These are phyloP conservation scores for Danaus melanippus DNA, from an alignment of 1,140 invertebrate genomes.

Conservation along the genomic window DNA sequence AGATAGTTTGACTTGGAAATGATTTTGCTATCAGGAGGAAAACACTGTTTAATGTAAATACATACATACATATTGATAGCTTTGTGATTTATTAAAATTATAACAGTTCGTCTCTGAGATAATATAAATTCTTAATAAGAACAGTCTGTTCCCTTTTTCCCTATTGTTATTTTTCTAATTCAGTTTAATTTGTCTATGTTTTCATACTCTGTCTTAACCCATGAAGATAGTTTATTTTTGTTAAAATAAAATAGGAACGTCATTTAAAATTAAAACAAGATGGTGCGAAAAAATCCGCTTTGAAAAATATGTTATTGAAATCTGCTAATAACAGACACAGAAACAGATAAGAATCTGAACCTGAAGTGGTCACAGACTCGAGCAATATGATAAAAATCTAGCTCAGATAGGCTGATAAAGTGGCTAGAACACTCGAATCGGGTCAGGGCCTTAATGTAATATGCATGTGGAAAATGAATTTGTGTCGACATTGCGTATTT, in stretches of 20 bases:
- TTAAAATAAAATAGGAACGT: too few relatives aligned
- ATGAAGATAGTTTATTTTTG: too few relatives aligned
- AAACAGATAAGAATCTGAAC: conserved; percentile 36
- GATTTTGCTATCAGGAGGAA: conserved; percentile 34
- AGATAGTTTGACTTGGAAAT: conserved; percentile 17
- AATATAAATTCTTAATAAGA: too few relatives aligned
- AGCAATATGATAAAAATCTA: conserved; percentile 36
- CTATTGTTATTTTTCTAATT: too few relatives aligned
- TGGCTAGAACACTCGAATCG: conserved; percentile 40
- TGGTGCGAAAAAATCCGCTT: too few relatives aligned
- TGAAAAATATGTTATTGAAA: conserved; percentile 4
- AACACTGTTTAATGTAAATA: too few relatives aligned
- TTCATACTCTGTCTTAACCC: neutral
- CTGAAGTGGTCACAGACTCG: conserved; percentile 32
- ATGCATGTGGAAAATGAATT: conserved; percentile 22
- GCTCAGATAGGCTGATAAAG: conserved; percentile 45
- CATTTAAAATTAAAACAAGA: too few relatives aligned
- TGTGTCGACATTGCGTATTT: conserved; percentile 24
- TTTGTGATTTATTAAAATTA: neutral
- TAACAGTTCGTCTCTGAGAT: conserved; percentile 4
- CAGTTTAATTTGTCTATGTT: conserved; percentile 9
- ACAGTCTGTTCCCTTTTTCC: too few relatives aligned
- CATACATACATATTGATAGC: too few relatives aligned
- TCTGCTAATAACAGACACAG: conserved; percentile 12
- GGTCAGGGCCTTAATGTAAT: conserved; percentile 46